These are phyloP conservation scores for Drosophila mimica DNA, from an alignment of 2,888 invertebrate species.

Conservation along the genomic window DNA sequence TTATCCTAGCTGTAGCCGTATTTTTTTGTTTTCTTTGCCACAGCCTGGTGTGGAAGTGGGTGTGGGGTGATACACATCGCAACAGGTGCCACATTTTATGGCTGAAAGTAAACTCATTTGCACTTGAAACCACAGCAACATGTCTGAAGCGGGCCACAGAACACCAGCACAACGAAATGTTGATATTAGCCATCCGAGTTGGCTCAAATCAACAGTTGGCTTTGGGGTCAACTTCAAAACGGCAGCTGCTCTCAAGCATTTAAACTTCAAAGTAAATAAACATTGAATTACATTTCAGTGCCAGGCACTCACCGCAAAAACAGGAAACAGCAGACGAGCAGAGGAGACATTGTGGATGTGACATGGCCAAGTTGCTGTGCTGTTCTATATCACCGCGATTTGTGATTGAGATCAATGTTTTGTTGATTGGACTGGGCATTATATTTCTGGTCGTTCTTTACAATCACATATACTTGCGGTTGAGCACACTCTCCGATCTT, in stretches of 20 bases:
- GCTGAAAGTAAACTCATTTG: slow-evolving; percentile 71
- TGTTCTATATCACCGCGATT: slow-evolving; percentile 31
- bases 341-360: too few species aligned
- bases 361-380: slow-evolving; percentile 21
- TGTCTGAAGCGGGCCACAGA: slow-evolving; percentile 31
- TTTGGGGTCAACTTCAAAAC: slow-evolving; percentile 54
- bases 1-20: slow-evolving; percentile 53
- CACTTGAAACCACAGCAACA: slow-evolving; percentile 66
- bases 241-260: slow-evolving; percentile 29
- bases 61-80: slow-evolving; percentile 16
- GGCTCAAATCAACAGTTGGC: slow-evolving; percentile 54
- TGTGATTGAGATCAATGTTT: slow-evolving; percentile 51
- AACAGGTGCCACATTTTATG: slow-evolving; percentile 69
- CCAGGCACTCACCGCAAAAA: not conserved
- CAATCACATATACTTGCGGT: slow-evolving; percentile 23
- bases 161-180: slow-evolving; percentile 56
- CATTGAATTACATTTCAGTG: slow-evolving; percentile 41
- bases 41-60: not conserved
- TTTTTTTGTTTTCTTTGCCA: slow-evolving; percentile 10
- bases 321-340: not conserved
- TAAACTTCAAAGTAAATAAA: slow-evolving; percentile 68
- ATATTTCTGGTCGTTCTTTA: slow-evolving; percentile 50
- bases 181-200: slow-evolving; percentile 59
- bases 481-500: slow-evolving; percentile 3
- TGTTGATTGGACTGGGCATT: slow-evolving; percentile 41